Evolutionary conservation across 2,113 vertebrate species (phyloP).

Genomic region (Zeus faber): DNA sequence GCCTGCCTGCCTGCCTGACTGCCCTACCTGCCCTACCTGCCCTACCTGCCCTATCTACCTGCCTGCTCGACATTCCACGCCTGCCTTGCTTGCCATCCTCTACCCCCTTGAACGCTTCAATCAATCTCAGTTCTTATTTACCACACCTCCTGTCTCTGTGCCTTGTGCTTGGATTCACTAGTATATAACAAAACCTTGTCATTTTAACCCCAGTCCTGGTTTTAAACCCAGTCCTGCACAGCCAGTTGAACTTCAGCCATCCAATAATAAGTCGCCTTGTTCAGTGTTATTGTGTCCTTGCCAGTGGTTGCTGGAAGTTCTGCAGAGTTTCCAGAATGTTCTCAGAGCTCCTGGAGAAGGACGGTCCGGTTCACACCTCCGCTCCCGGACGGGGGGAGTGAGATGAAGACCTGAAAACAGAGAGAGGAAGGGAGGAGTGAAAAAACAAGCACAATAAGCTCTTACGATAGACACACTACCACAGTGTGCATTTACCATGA

Average conservation of each 20-base stretch:
- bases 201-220: background rate
- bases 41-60: too few relatives aligned
- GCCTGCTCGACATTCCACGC: too few relatives aligned
- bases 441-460: conserved; percentile 11
- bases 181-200: background rate
- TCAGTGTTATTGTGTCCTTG: background rate
- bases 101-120: too few relatives aligned
- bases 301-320: background rate
- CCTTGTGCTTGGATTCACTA: background rate
- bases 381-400: conserved; percentile 28
- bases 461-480: background rate
- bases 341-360: conserved; percentile 1
- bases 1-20: too few relatives aligned
- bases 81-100: too few relatives aligned
- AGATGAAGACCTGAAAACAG: conserved; percentile 43
- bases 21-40: too few relatives aligned
- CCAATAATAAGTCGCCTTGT: background rate
- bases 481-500: background rate
- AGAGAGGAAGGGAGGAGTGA: conserved; percentile 28
- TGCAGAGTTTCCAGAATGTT: conserved; percentile 4
- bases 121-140: background rate
- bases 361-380: conserved; percentile 46
- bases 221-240: background rate
- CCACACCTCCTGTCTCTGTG: background rate
- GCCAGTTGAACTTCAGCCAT: background rate